phyloP scores from a whole-genome alignment of 2,888 invertebrate species.

The Mesorhabditis spiculigera region DNA sequence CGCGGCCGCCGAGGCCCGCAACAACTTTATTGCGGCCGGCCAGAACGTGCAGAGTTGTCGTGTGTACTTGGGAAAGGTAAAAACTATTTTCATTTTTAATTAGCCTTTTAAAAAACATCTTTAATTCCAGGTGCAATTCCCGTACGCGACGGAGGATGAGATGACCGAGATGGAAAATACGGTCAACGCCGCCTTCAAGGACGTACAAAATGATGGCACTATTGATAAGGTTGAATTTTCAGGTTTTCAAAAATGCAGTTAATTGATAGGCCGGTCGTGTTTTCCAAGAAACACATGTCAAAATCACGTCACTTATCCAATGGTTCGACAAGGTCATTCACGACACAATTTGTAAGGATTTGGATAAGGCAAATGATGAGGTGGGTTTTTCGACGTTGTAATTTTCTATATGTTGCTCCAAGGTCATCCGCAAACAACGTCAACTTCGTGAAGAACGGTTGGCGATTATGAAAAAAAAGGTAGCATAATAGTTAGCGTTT shows the following conservation, averaged over 20 bases:
- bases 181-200: conserved; percentile 63
- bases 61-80: conserved; percentile 61
- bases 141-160: conserved; percentile 64
- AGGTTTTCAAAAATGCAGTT: neutral
- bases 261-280: conserved; percentile 59
- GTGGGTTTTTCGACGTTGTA: conserved; percentile 12
- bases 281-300: conserved; percentile 62
- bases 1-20: conserved; percentile 64
- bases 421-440: conserved; percentile 59
- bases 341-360: conserved; percentile 63
- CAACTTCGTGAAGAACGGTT: conserved; percentile 63
- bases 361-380: conserved; percentile 60
- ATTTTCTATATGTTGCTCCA: conserved; percentile 12
- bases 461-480: conserved; percentile 61
- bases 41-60: conserved; percentile 64
- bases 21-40: conserved; percentile 65
- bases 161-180: conserved; percentile 62
- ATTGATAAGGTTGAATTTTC: conserved; percentile 46
- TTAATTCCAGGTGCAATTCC: conserved; percentile 60
- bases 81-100: neutral
- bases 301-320: conserved; percentile 63
- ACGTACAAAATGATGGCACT: conserved; percentile 61
- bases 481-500: conserved; percentile 23
- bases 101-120: neutral
- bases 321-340: conserved; percentile 65